These are phyloP conservation scores for Polymixis lichenea DNA, from an alignment of 2,888 invertebrate genomes.

Conservation along the genomic window DNA sequence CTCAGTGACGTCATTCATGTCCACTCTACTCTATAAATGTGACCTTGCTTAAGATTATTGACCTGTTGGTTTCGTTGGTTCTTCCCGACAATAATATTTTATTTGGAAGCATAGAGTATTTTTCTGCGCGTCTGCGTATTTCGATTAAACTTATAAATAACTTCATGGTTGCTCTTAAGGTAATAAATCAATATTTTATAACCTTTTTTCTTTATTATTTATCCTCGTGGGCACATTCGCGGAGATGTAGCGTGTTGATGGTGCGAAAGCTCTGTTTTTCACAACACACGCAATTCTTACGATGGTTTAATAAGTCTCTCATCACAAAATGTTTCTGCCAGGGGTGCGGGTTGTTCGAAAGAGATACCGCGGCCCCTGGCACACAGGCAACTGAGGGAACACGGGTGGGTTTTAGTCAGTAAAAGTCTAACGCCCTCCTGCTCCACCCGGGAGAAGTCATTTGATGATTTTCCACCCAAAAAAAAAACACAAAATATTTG, in stretches of 20 bases:
- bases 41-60: conserved; percentile 4
- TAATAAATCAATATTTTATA: conserved; percentile 10
- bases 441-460: too few species aligned
- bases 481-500: background rate
- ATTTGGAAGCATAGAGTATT: background rate
- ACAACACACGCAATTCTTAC: background rate
- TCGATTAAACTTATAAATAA: background rate
- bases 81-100: conserved; percentile 19
- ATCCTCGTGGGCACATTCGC: background rate
- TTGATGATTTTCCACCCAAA: too few species aligned
- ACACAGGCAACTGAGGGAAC: too few species aligned
- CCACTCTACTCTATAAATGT: background rate
- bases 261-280: background rate
- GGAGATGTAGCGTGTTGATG: background rate
- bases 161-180: background rate
- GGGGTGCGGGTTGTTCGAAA: too few species aligned
- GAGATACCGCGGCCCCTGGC: too few species aligned
- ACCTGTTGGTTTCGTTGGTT: background rate
- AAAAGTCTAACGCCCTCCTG: too few species aligned
- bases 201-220: background rate
- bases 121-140: background rate
- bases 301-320: background rate
- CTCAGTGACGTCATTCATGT: conserved; percentile 11
- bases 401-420: too few species aligned
- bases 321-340: background rate